Evolutionary conservation across 2,888 invertebrate genomes (phyloP), one percentile per base, ranked within the genome.

Genomic region (Brassicogethes aeneus): DNA sequence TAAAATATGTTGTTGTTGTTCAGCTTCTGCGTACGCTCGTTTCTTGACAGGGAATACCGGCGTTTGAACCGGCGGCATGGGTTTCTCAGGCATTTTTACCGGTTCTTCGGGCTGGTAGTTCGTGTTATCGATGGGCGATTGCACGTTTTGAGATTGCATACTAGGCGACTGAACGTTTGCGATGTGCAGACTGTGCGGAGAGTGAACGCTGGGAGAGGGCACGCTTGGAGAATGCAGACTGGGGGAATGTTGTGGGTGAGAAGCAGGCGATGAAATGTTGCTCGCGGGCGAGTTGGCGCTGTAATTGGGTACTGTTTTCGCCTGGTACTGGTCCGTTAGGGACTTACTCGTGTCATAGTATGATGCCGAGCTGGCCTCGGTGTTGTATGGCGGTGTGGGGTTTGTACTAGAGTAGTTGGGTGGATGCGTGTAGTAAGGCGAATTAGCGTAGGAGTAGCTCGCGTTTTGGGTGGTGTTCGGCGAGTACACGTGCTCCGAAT

Each of bases 21-120:
- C 65, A 15, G 50, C 55, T 52, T 78, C 78, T 57, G 70, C 76
- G 49, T 79, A 80, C 23, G 70, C 72, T 31, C 80, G 69, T 57
- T 80, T 80, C 57, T 80, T 80, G 29, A 80, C 78, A 7, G 80
- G 80, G 55, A 76, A 80, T 16, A 74, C 62, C 13, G 73, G 58
- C 71, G 70, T 3, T 70, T 55, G 36, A 70, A 23, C 10, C 10
- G 23, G 29, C n/a, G n/a, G n/a, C 12, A 34, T 12, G 15, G 39
- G 15, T 32, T 51, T 53, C 7, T 53, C 52, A 2, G 37, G 37
- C 32, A 34, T 13, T 36, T 47, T 44, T 10, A 32, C 42, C 15
- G 48, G 45, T 10, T 56, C 55, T 13, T 54, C 52, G 16, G 45
- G 53, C 8, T 38, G 32, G 37, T 44, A 47, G 39, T 44, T 46